A percentile compares a stretch with the other conserved stretches of the same genome.
Evolutionary conservation across 2,888 invertebrate genomes (phyloP).

Genomic region (Nudaria mundana): DNA sequence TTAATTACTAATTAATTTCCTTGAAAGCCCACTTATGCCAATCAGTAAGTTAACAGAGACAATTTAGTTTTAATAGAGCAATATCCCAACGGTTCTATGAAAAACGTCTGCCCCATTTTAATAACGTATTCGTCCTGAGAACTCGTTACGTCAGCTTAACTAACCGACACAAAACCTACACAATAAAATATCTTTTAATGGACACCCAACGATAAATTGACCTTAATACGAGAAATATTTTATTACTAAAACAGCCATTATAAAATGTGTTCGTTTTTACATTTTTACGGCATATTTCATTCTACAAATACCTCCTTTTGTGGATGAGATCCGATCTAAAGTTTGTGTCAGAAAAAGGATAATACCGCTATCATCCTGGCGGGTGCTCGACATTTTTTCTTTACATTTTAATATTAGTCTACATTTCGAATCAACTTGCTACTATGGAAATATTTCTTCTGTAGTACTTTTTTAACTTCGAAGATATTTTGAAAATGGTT

Average conservation of each 20-base stretch:
- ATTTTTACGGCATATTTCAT: constrained; percentile 67
- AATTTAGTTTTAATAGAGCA: constrained; percentile 32
- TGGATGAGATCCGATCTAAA: constrained; percentile 69
- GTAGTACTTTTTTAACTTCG: constrained; percentile 21
- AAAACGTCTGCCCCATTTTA: constrained; percentile 32
- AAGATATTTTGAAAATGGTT: constrained; percentile 24
- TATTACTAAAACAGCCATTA: constrained; percentile 55
- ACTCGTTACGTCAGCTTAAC: constrained; percentile 53
- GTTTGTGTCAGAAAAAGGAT: constrained; percentile 74
- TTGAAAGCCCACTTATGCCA: too few relatives aligned
- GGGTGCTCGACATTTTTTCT: constrained; percentile 61
- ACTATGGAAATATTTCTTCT: background rate
- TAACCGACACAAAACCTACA: constrained; percentile 61
- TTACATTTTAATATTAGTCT: constrained; percentile 10
- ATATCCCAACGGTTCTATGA: constrained; percentile 30
- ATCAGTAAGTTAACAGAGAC: constrained; percentile 9
- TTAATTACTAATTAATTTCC: too few relatives aligned
- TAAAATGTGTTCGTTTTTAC: constrained; percentile 68
- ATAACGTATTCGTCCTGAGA: constrained; percentile 53
- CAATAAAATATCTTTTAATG: constrained; percentile 73
- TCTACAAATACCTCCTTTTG: constrained; percentile 60
- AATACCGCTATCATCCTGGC: constrained; percentile 63
- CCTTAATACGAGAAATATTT: constrained; percentile 75
- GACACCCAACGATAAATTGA: constrained; percentile 67
- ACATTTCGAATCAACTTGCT: constrained; percentile 15